Percentiles rank a stretch among this genome's conserved stretches.
Conservation (phyloP, 2,888 invertebrate genomes). For the Mechanitis messenoides region DNA sequence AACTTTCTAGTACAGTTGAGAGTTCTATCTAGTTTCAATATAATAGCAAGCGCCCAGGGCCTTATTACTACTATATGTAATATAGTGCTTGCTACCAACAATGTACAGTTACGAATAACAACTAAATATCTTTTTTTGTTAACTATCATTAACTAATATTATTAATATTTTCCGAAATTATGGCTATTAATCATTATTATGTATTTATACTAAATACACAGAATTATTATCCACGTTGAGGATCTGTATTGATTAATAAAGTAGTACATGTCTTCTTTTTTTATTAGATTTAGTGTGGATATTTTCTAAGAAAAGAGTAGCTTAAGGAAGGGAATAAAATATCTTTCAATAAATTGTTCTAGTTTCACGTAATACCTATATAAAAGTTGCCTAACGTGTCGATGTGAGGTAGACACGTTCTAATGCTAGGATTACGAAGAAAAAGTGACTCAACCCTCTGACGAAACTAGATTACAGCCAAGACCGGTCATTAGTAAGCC, state of each 20-base stretch:
- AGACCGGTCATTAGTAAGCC: slow-evolving; percentile 66
- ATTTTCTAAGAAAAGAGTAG: slow-evolving; percentile 5
- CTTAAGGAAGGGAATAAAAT: not conserved
- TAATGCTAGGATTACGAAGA: slow-evolving; percentile 69
- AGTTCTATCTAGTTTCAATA: slow-evolving; percentile 16
- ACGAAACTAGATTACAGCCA: slow-evolving; percentile 57
- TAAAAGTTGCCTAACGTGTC: slow-evolving; percentile 13
- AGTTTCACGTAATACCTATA: slow-evolving; percentile 8
- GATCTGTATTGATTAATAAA: not conserved
- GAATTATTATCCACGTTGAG: not conserved
- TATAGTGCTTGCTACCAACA: not conserved
- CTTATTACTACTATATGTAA: not conserved
- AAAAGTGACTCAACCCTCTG: slow-evolving; percentile 58
- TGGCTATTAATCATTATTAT: too few relatives aligned
- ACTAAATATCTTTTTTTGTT: too few relatives aligned
- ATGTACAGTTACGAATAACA: too few relatives aligned
- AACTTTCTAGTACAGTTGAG: slow-evolving; percentile 20
- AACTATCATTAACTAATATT: too few relatives aligned
- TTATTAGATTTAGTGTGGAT: not conserved
- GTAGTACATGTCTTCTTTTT: not conserved
- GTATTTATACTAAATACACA: not conserved
- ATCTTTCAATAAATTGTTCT: slow-evolving; percentile 11
- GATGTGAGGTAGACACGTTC: slow-evolving; percentile 34
- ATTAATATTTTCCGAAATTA: too few relatives aligned
- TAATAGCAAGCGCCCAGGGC: not conserved